These are phyloP conservation scores for Aporrectodea caliginosa DNA, from an alignment of 1,140 invertebrate species.

Conservation along the genomic window DNA sequence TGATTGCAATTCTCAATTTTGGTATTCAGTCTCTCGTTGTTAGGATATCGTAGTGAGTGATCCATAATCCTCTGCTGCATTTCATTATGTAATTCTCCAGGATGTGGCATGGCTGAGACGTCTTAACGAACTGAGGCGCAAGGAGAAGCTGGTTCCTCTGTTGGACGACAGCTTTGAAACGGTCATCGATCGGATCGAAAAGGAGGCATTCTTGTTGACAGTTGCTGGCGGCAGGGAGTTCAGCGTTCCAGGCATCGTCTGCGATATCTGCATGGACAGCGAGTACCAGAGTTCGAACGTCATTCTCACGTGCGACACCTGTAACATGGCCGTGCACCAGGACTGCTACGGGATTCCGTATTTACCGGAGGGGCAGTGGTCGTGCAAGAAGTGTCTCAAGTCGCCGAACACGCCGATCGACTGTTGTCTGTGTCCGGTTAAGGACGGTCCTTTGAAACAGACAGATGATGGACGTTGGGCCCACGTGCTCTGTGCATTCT, in stretches of 20 bases:
- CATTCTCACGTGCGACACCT: slow-evolving; percentile 98
- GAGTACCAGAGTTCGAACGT: slow-evolving; percentile 96
- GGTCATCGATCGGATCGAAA: slow-evolving; percentile 92
- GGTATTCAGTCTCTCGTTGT: too few species aligned
- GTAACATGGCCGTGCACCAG: slow-evolving; percentile 96
- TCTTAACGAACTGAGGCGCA: background rate
- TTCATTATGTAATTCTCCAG: too few species aligned
- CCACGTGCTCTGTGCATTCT: slow-evolving; percentile 95
- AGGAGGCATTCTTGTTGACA: slow-evolving; percentile 90
- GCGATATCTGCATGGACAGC: slow-evolving; percentile 83
- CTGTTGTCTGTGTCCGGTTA: slow-evolving; percentile 94
- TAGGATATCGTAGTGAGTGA: too few species aligned
- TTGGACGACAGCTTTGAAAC: slow-evolving; percentile 77
- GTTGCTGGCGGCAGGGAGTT: slow-evolving; percentile 36
- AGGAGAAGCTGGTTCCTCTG: slow-evolving; percentile 35
- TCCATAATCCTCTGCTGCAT: too few species aligned
- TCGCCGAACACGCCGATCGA: slow-evolving; percentile 91
- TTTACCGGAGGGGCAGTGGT: slow-evolving; percentile 98
- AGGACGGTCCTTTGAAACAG: slow-evolving; percentile 97
- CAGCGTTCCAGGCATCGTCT: slow-evolving; percentile 54
- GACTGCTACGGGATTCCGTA: slow-evolving; percentile 99
- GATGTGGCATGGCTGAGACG: slow-evolving; percentile 11
- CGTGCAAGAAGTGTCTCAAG: slow-evolving; percentile 88
- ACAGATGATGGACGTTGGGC: slow-evolving; percentile 94
- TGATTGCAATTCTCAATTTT: too few species aligned